phyloP scores from a whole-genome alignment of 2,888 invertebrate species.

The Uloborus plumipes region DNA sequence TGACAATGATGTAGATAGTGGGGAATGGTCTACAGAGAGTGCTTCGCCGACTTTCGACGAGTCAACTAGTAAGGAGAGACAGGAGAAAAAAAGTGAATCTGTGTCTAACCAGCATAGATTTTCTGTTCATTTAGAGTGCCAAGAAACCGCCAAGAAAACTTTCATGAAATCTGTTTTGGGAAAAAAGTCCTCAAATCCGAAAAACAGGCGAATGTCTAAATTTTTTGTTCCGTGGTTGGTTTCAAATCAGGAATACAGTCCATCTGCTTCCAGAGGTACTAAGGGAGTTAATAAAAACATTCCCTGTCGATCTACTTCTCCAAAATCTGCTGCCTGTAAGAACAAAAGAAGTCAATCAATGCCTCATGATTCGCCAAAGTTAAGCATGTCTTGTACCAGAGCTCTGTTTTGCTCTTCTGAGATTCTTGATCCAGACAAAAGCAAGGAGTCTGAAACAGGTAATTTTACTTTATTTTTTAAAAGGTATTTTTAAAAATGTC shows the following conservation, averaged over 20 bases:
- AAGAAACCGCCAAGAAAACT: slow-evolving; percentile 44
- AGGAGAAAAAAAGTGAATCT: slow-evolving; percentile 1
- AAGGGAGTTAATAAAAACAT: slow-evolving; percentile 30
- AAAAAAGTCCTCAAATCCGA: slow-evolving; percentile 21
- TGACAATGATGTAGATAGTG: slow-evolving; percentile 56
- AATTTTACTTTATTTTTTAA: background rate
- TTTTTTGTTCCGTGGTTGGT: slow-evolving; percentile 60
- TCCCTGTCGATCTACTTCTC: slow-evolving; percentile 2
- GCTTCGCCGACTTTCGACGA: slow-evolving; percentile 44
- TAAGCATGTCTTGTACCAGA: slow-evolving; percentile 28
- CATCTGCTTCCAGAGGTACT: slow-evolving; percentile 17
- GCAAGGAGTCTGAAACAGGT: background rate
- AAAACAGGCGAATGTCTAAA: slow-evolving; percentile 52
- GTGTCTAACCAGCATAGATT: slow-evolving; percentile 31
- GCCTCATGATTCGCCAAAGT: slow-evolving; percentile 13
- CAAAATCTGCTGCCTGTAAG: slow-evolving; percentile 16
- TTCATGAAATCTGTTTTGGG: slow-evolving; percentile 58
- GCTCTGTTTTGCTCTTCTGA: slow-evolving; percentile 25
- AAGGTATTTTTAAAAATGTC: background rate
- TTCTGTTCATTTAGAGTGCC: slow-evolving; percentile 27
- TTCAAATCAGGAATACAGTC: slow-evolving; percentile 30
- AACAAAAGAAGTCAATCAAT: slow-evolving; percentile 51
- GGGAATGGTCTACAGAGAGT: slow-evolving; percentile 60
- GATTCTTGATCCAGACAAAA: slow-evolving; percentile 10
- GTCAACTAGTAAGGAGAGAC: slow-evolving; percentile 13